Evolutionary conservation across 2,888 invertebrate genomes (phyloP), one percentile per base, ranked within the genome.

Genomic region (Gandaritis pyraliata): DNA sequence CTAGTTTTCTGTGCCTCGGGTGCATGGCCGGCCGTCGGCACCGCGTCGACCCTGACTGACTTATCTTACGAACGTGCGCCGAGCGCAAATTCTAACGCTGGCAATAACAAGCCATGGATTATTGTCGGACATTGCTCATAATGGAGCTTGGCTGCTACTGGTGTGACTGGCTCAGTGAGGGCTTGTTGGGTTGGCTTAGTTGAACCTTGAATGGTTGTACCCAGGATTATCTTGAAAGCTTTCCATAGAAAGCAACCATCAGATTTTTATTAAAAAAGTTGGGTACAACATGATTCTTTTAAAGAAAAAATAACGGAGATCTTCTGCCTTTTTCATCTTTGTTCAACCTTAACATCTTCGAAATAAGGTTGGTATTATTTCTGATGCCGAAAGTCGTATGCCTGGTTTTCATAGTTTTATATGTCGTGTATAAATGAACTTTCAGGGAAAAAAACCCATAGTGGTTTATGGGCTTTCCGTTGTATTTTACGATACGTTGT

Each of bases 1-100:
- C 8, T 61, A 13, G 38, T 64, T 59, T 53, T 49, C 64, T 64
- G 59, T 59, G 64, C 73, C 76, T 76, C 88, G 90, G 88, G 91
- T 90, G 90, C 91, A 91, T 78, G 92, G 92, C 89, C 91, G 91
- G 90, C 84, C 91, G 84, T 90, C 91, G 90, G 91, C 91, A 88
- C 90, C 88, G 87, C 84, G 77, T 75, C 91, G 91, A 91, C 92
- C 91, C 91, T 92, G 92, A 92, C 92, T 91, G 88, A 92, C 91
- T 91, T 92, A 90, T 88, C 90, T 90, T 84, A 83, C 87, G 82
- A 90, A 88, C 89, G 90, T 88, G 90, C 87, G 83, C 82, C 81
- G 89, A 83, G 88, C 90, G 90, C 91, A 87, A 90, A 91, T 89
- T 90, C 91, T 90, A 89, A 88, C 83, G 82, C 85, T 86, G 78